These are phyloP conservation scores for Euleptes europaea DNA, from an alignment of 2,113 vertebrate species.

Conservation along the genomic window DNA sequence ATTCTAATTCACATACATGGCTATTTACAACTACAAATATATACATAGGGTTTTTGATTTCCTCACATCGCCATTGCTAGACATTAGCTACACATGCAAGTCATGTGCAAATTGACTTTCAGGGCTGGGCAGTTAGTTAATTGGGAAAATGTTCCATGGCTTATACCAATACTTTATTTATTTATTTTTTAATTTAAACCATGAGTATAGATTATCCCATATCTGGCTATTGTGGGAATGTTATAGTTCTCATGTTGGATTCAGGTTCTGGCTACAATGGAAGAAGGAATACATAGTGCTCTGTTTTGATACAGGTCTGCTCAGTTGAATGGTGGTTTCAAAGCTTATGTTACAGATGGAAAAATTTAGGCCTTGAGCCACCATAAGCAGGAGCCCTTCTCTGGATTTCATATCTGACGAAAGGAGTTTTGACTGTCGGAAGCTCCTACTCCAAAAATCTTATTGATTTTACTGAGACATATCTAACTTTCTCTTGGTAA, in stretches of 20 bases:
- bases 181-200: neutral
- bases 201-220: neutral
- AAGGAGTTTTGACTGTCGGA: no score
- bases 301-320: neutral
- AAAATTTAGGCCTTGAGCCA: constrained; percentile 4
- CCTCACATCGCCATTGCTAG: neutral
- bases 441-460: no score
- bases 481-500: neutral
- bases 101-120: neutral
- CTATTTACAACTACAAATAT: no score
- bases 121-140: neutral
- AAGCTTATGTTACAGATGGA: neutral
- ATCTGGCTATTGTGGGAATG: neutral
- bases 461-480: no score
- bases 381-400: constrained; percentile 4
- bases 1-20: no score
- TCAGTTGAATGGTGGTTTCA: neutral
- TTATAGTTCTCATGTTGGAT: no score
- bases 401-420: neutral
- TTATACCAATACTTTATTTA: neutral
- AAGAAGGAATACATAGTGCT: neutral
- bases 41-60: no score
- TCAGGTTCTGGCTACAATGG: neutral
- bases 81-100: neutral
- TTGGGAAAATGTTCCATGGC: no score